Evolutionary conservation across 2,888 invertebrate genomes (phyloP).

Genomic region (Dasypogon diadema): DNA sequence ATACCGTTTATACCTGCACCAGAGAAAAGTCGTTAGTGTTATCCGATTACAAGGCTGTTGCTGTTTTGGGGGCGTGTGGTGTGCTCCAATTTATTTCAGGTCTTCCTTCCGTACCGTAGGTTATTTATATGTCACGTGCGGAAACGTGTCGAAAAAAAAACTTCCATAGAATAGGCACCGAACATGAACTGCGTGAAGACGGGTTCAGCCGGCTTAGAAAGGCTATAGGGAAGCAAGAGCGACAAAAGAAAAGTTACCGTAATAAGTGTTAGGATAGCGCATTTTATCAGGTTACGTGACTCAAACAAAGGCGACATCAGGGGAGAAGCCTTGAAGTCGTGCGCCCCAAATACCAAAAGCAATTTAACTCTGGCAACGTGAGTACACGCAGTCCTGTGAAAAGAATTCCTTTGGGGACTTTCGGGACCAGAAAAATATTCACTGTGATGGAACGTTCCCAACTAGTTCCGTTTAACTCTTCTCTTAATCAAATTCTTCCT

Average conservation of each 20-base stretch:
- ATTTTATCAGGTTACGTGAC: conserved; percentile 18
- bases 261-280: conserved; percentile 8
- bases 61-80: background rate
- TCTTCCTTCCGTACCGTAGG: background rate
- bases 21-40: background rate
- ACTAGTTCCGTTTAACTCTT: background rate
- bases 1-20: background rate
- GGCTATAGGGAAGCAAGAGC: background rate
- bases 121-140: background rate
- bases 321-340: background rate
- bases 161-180: background rate
- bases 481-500: background rate
- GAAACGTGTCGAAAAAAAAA: background rate
- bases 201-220: background rate
- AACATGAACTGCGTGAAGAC: background rate
- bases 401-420: background rate
- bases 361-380: conserved; percentile 21
- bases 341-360: conserved; percentile 10
- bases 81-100: background rate
- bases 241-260: conserved; percentile 13
- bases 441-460: background rate
- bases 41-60: background rate
- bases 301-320: conserved; percentile 6
- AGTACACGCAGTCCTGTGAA: background rate
- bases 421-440: background rate